Evolutionary conservation across 1,140 invertebrate species (phyloP).

Genomic region (Drosophila nannoptera): DNA sequence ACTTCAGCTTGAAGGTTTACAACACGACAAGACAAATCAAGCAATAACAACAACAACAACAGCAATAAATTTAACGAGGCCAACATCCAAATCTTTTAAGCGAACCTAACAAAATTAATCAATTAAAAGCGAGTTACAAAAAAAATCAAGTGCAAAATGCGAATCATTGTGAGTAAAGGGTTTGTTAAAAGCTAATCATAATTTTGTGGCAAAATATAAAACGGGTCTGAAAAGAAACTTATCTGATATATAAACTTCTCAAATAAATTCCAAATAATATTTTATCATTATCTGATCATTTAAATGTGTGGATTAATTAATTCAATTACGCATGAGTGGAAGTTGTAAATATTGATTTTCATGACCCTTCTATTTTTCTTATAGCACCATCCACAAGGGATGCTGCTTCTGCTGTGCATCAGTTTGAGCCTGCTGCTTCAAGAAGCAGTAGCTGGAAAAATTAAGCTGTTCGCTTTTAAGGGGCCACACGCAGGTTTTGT

Average conservation of each 20-base stretch:
- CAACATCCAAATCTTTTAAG: constrained; percentile 19
- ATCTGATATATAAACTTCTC: no score
- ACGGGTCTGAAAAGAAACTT: no score
- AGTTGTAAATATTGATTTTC: not conserved
- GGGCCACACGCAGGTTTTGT: constrained; percentile 63
- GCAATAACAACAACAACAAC: not conserved
- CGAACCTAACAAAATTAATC: constrained; percentile 36
- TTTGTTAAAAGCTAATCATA: constrained; percentile 16
- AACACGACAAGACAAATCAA: constrained; percentile 20
- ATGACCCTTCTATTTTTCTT: not conserved
- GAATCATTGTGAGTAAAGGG: constrained; percentile 65
- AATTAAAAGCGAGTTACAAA: constrained; percentile 25
- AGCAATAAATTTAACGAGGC: constrained; percentile 19
- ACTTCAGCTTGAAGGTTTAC: constrained; percentile 58
- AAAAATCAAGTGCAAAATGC: constrained; percentile 46
- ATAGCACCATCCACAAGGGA: constrained; percentile 18
- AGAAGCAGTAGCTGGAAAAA: constrained; percentile 42
- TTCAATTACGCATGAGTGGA: no score
- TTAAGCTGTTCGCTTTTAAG: constrained; percentile 65
- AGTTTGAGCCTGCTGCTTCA: constrained; percentile 31
- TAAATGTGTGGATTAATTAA: not conserved
- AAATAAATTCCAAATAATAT: constrained; percentile 4
- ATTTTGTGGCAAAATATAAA: no score
- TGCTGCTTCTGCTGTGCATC: constrained; percentile 41
- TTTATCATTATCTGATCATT: not conserved